A percentile compares a stretch with the other conserved stretches of the same genome.
phyloP scores from a whole-genome alignment of 2,113 vertebrate genomes.

The Benitochromis conjunctus region DNA sequence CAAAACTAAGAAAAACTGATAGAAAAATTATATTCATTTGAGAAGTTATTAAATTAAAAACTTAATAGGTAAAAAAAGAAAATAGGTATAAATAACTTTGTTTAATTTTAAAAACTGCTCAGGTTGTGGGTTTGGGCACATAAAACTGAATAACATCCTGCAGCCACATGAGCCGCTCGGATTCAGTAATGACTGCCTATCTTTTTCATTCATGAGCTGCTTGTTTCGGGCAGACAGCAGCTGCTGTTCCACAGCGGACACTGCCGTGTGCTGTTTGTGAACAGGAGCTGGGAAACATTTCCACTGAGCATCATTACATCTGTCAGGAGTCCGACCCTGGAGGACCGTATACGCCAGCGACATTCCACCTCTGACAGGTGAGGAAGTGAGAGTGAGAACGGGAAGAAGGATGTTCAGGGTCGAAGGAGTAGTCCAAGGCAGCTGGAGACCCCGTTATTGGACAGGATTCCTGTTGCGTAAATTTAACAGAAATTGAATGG shows the following conservation, averaged over 20 bases:
- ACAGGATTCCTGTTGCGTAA: slow-evolving; percentile 41
- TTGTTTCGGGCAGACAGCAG: not conserved
- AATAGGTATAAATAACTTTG: not conserved
- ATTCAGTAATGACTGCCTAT: not conserved
- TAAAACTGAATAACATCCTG: not conserved
- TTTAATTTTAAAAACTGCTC: not conserved
- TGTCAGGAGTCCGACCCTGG: slow-evolving; percentile 54
- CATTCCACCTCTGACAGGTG: slow-evolving; percentile 77
- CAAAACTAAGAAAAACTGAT: not conserved
- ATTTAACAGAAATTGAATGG: slow-evolving; percentile 40
- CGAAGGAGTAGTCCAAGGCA: slow-evolving; percentile 60
- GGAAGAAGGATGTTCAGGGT: slow-evolving; percentile 64
- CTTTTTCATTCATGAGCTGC: not conserved
- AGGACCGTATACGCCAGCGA: slow-evolving; percentile 61
- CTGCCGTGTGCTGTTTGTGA: slow-evolving; percentile 30
- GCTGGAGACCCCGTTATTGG: slow-evolving; percentile 64
- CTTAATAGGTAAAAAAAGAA: too few relatives aligned
- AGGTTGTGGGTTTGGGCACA: not conserved
- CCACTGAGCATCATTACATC: slow-evolving; percentile 61
- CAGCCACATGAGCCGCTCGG: not conserved
- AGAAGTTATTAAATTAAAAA: not conserved
- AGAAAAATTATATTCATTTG: not conserved
- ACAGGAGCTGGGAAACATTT: slow-evolving; percentile 58
- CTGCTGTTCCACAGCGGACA: not conserved
- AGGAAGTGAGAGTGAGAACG: slow-evolving; percentile 74